Evolutionary conservation across 2,888 invertebrate genomes (phyloP), one percentile per base, ranked within the genome.

Genomic region (Saturnia pavonia): DNA sequence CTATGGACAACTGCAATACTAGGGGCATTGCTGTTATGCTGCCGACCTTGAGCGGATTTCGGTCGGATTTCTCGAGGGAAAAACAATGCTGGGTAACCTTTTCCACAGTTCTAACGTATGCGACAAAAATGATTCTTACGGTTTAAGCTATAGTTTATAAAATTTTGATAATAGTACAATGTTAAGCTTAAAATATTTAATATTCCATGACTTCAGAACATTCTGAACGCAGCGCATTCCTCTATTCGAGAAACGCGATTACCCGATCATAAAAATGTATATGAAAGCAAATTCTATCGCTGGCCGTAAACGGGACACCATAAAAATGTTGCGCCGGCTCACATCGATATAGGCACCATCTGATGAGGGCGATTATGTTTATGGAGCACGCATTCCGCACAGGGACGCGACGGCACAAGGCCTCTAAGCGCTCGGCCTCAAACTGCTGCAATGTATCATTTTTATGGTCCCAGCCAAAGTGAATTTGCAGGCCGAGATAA

Each of bases 401-500:
- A 77, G 80, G 80, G 84, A 82, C 82, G 80, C 80, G 84, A 82
- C 82, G 82, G 84, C 81, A 82, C 84, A 84, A 85, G 86, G 85
- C 85, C 89, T 83, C 83, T 80, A 85, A 88, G 88, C 87, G 84
- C 84, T 86, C 78, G 80, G 79, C 77, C 79, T 82, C 80, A 83
- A 88, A 91, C 87, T 88, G 82, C 84, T 77, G 76, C 85, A 74
- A 91, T 92, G 87, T 92, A 91, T 92, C 91, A 92, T 91, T 91
- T 92, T 92, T 92, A 93, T 90, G 81, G 88, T 85, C 81, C 76
- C 77, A 79, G 86, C 88, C 85, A 91, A 93, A 92, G 92, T 92
- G 92, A 93, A 92, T 92, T 91, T 90, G 88, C 86, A 85, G 88
- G 82, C 86, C 80, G 82, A 89, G 91, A 92, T 93, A 91, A 89